These are phyloP conservation scores for Tridacna crocea DNA, from an alignment of 2,888 invertebrate genomes.

Conservation along the genomic window DNA sequence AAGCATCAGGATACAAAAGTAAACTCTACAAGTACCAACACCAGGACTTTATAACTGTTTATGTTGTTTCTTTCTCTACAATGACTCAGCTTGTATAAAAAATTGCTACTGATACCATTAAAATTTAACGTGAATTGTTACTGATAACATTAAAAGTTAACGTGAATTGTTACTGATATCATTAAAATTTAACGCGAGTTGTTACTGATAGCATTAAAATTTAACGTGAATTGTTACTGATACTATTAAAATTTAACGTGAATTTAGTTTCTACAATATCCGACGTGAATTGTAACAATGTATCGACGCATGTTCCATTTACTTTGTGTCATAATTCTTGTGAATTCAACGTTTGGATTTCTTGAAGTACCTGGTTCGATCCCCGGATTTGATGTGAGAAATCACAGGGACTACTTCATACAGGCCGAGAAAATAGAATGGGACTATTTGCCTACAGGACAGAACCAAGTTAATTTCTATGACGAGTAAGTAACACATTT, in stretches of 20 bases:
- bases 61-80: too few species aligned
- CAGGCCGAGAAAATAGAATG: conserved; percentile 57
- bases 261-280: neutral
- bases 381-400: conserved; percentile 43
- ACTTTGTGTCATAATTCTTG: neutral
- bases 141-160: neutral
- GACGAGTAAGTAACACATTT: conserved; percentile 48
- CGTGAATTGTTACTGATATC: neutral
- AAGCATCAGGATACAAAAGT: neutral
- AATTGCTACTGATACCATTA: neutral
- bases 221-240: neutral
- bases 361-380: conserved; percentile 40
- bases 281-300: neutral
- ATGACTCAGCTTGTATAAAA: too few species aligned
- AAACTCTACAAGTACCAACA: neutral
- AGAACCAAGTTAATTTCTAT: conserved; percentile 42
- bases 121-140: neutral
- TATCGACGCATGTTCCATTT: neutral
- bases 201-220: neutral
- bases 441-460: conserved; percentile 52
- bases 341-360: conserved; percentile 1
- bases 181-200: neutral
- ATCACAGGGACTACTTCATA: conserved; percentile 46
- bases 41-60: too few species aligned
- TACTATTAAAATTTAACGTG: neutral